Percentiles rank a stretch among this genome's conserved stretches.
Evolutionary conservation across 2,797 vertebrate genomes (phyloP).

Genomic region (Zenarchopterus dispar): DNA sequence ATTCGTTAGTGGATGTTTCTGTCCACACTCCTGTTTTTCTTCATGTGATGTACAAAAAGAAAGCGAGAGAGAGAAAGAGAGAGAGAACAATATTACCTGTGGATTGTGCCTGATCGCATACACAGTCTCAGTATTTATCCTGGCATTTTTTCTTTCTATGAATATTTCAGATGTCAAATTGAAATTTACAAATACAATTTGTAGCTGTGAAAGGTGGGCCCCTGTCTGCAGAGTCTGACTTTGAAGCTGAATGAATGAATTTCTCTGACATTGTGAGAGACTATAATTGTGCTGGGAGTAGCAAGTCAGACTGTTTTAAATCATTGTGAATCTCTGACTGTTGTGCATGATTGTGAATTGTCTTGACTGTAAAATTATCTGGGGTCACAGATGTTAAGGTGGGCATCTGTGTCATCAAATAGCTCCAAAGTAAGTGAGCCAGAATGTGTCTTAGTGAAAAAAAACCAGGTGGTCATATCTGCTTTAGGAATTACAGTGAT

Average conservation of each 20-base stretch:
- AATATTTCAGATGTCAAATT: neutral
- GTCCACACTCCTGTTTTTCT: too few species aligned
- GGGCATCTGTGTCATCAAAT: neutral
- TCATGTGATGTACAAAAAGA: neutral
- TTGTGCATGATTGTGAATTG: neutral
- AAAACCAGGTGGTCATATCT: neutral
- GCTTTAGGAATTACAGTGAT: neutral
- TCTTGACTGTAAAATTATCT: neutral
- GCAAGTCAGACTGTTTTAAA: too few species aligned
- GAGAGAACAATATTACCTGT: neutral
- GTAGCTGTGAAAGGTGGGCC: neutral
- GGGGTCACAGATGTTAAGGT: neutral
- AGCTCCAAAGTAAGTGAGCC: neutral
- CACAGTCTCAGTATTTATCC: neutral
- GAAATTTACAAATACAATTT: neutral
- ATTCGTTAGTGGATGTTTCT: too few species aligned
- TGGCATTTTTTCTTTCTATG: constrained; percentile 1
- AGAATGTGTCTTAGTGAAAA: constrained; percentile 3
- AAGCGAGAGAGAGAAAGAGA: too few species aligned
- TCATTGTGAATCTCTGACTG: too few species aligned
- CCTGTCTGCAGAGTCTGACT: neutral
- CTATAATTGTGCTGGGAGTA: too few species aligned
- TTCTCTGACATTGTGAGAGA: too few species aligned
- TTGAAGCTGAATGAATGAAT: neutral
- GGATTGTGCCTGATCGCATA: neutral